Evolutionary conservation across 2,113 vertebrate species (phyloP).

Genomic region (Cynocephalus volans): DNA sequence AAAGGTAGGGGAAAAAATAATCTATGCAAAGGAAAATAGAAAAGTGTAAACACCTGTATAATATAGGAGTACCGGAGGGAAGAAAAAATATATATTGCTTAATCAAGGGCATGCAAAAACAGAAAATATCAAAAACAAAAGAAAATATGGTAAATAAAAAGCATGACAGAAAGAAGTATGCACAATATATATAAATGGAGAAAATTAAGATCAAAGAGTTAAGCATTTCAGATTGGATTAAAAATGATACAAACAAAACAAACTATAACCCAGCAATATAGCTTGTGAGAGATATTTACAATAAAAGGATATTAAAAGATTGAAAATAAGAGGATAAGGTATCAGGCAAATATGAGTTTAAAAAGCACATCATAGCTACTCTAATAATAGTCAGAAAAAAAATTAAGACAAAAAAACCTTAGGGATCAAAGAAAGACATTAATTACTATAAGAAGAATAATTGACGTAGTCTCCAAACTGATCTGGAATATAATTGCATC

Average conservation of each 20-base stretch:
- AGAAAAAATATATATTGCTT: neutral
- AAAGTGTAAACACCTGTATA: neutral
- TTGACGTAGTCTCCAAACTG: neutral
- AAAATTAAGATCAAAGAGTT: neutral
- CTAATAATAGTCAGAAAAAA: neutral
- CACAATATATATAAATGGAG: neutral
- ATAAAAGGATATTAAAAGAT: neutral
- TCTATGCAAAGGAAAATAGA: neutral
- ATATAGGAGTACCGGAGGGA: neutral
- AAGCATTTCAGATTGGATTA: neutral
- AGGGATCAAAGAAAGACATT: neutral
- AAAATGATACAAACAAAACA: neutral
- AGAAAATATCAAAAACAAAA: neutral
- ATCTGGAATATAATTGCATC: neutral
- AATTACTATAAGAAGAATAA: neutral
- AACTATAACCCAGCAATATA: neutral
- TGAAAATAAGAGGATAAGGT: neutral
- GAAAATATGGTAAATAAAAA: neutral
- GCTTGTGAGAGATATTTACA: neutral
- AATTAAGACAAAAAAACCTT: neutral
- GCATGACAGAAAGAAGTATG: neutral
- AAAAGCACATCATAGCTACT: neutral
- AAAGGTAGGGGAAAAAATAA: neutral
- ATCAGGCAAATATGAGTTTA: neutral
- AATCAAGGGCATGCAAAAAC: neutral